These are phyloP conservation scores for Capreolus pygargus DNA, from an alignment of 2,113 vertebrate genomes.

Conservation along the genomic window DNA sequence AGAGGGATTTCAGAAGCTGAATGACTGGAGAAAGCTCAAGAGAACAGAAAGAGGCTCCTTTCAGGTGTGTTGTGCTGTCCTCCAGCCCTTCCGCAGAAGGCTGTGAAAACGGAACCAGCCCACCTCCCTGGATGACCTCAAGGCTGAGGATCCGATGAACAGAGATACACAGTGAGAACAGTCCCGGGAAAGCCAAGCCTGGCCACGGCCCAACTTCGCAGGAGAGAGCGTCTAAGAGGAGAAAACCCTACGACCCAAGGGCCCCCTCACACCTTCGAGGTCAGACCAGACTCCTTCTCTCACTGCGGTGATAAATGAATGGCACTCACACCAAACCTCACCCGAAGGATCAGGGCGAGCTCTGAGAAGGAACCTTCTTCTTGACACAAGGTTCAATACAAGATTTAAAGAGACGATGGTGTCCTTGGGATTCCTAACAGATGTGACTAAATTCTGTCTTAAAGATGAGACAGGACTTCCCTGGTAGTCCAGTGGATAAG, in stretches of 20 bases:
- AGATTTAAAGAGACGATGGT: not conserved
- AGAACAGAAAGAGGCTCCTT: not conserved
- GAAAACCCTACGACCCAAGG: not conserved
- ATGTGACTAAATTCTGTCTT: not conserved
- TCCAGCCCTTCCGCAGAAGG: not conserved
- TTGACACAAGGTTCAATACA: not conserved
- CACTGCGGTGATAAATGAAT: not conserved
- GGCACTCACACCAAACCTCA: not conserved
- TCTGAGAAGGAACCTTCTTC: not conserved
- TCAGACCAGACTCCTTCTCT: not conserved
- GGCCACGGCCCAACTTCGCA: not conserved
- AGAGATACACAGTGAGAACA: not conserved
- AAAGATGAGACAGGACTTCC: not conserved
- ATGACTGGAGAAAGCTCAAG: not conserved
- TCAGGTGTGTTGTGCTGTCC: too few species aligned
- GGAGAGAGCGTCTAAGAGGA: not conserved
- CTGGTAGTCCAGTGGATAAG: not conserved
- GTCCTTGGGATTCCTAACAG: not conserved
- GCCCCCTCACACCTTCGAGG: fast-evolving
- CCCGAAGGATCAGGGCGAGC: not conserved
- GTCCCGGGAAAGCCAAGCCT: not conserved
- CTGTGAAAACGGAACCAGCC: fast-evolving
- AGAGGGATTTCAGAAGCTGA: not conserved
- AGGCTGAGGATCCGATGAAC: not conserved
- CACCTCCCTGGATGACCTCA: not conserved